phyloP scores from a whole-genome alignment of 1,140 invertebrate species.

The Pectinophora gossypiella region DNA sequence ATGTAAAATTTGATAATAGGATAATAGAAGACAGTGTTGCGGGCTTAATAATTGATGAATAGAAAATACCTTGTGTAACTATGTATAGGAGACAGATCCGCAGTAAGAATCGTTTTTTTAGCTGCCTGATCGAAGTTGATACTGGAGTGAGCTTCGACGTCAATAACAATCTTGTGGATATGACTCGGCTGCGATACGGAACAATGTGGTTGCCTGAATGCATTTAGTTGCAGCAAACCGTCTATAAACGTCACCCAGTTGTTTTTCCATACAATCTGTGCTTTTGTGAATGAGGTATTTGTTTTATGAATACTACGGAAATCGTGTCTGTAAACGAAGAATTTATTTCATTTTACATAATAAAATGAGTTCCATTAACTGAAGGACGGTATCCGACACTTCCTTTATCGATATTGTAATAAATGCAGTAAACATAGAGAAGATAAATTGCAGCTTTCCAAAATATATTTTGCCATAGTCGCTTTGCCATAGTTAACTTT shows the following conservation, averaged over 20 bases:
- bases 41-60: neutral
- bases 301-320: slow-evolving; percentile 13
- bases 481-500: no score
- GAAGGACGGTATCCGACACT: neutral
- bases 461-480: neutral
- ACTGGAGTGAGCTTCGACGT: slow-evolving; percentile 2
- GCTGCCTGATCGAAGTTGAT: neutral
- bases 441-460: neutral
- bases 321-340: slow-evolving; percentile 9
- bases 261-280: slow-evolving; percentile 11
- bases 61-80: slow-evolving; percentile 5
- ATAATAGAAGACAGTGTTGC: neutral
- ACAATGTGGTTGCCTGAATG: neutral
- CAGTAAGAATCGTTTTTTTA: neutral
- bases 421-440: no score
- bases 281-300: slow-evolving; percentile 5
- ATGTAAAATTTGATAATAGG: no score
- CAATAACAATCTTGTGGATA: slow-evolving; percentile 8
- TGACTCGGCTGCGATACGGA: slow-evolving; percentile 5
- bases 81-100: neutral
- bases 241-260: slow-evolving; percentile 21
- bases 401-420: no score
- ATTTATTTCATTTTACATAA: neutral
- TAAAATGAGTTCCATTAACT: neutral
- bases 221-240: slow-evolving; percentile 14